Base-by-base conservation (phyloP, 2,113 vertebrate species). In the Galemys pyrenaicus region DNA sequence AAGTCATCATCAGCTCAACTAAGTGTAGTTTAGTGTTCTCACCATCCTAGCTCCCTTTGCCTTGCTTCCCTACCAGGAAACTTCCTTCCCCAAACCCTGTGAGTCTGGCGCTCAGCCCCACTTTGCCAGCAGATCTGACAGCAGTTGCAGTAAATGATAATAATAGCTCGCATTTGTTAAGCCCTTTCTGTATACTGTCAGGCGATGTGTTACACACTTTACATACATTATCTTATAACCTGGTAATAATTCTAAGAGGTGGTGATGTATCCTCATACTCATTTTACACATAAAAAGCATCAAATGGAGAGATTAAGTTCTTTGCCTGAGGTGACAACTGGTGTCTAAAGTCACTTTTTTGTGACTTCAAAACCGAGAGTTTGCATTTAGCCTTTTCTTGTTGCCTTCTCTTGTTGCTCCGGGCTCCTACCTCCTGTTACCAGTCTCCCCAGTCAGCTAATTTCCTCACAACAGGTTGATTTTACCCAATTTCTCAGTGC, bases 391-490 rank as follows among this genome's bases (percentile, higher is more conserved):
- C 16, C 80, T 77, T 85, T 91, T 95, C 60, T 85, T 35, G 41
- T 44, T 77, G 44, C 12, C 60, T 87, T 67, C 82, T 68, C 84
- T 92, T 65, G 77, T 73, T 96, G 90, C 78, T 94, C 58, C 46
- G 80, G 82, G 74, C 64, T 51, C 30, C 9, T 37, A 62, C 79
- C 89, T 93, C 67, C 37, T 75, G 37, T 79, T 73, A 74, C 49
- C 81, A 95, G 71, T 49, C 41, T 87, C 89, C 65, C 30, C 62
- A 62, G 28, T 89, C 89, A 91, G 73, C 44, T 83, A 39, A 89
- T 77, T 94, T 82, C 54, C 86, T 35, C 49, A 22, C n/a, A 64
- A 67, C 93, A 87, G 86, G 87, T 24, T 51, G 58, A 81, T 75
- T 17, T 44, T 89, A 62, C 58, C 71, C 68, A 39, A 68, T 75